These are phyloP conservation scores for Lagopus leucura DNA, from an alignment of 2,113 vertebrate genomes.

Conservation along the genomic window DNA sequence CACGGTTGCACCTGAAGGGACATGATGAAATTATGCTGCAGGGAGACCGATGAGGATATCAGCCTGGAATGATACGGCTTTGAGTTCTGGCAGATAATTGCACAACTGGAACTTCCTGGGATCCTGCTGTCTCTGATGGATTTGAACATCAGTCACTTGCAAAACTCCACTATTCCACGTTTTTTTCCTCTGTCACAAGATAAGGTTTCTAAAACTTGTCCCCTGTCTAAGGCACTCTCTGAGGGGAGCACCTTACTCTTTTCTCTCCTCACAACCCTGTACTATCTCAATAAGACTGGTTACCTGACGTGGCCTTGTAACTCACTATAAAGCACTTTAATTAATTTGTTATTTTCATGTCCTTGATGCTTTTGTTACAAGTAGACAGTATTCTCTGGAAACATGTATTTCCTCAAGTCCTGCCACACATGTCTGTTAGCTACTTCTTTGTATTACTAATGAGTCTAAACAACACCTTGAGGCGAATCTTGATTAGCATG, in stretches of 20 bases:
- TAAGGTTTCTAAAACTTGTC: neutral
- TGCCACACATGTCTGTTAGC: neutral
- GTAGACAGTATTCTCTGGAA: neutral
- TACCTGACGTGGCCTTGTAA: neutral
- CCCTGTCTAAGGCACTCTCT: neutral
- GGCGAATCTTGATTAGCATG: slow-evolving; percentile 39
- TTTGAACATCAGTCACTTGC: neutral
- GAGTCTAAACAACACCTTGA: slow-evolving; percentile 51
- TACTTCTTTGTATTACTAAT: slow-evolving; percentile 39
- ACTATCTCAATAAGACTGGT: neutral
- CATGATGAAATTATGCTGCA: neutral
- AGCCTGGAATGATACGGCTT: neutral
- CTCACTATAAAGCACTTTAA: neutral
- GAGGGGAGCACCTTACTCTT: rapidly evolving
- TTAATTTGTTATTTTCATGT: slow-evolving; percentile 6
- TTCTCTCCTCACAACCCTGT: neutral
- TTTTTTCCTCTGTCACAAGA: neutral
- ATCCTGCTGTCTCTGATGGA: neutral
- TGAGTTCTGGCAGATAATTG: rapidly evolving
- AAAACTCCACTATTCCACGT: rapidly evolving
- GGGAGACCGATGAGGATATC: neutral
- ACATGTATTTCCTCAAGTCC: neutral
- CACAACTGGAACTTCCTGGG: neutral
- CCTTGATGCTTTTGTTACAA: neutral
- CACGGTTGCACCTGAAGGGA: neutral